These are phyloP conservation scores for Huso huso DNA, from an alignment of 2,797 vertebrate genomes.

Conservation along the genomic window DNA sequence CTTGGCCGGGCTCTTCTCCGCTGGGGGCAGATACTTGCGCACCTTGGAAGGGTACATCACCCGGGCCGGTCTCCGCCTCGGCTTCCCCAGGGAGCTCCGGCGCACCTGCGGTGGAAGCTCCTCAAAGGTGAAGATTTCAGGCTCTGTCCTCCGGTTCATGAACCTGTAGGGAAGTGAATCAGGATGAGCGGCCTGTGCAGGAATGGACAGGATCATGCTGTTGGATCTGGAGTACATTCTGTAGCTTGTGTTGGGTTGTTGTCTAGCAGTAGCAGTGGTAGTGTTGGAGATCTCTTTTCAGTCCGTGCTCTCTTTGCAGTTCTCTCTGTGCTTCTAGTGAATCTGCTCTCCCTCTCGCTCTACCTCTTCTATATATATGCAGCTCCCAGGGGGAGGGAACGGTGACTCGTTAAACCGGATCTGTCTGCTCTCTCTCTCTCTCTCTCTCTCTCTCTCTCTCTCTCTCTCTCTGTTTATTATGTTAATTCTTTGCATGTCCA, in stretches of 20 bases:
- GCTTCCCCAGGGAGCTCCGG: constrained; percentile 38
- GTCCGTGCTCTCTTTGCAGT: too few relatives aligned
- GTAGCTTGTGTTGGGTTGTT: neutral
- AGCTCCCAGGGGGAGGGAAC: too few relatives aligned
- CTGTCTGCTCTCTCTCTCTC: too few relatives aligned
- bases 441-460: too few relatives aligned
- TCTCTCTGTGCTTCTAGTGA: too few relatives aligned
- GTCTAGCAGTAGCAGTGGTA: too few relatives aligned
- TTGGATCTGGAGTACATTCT: neutral
- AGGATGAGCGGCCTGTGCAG: constrained; percentile 14
- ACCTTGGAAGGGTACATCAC: constrained; percentile 65
- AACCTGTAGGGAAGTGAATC: constrained; percentile 35
- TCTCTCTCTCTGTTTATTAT: too few relatives aligned
- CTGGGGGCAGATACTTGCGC: constrained; percentile 61
- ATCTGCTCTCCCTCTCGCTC: too few relatives aligned
- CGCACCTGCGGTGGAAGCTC: constrained; percentile 32
- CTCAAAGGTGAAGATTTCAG: constrained; percentile 70
- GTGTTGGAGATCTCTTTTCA: too few relatives aligned
- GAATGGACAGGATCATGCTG: neutral
- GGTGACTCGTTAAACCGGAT: neutral
- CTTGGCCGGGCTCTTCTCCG: constrained; percentile 56
- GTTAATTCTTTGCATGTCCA: neutral
- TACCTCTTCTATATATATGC: too few relatives aligned
- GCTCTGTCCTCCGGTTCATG: constrained; percentile 49
- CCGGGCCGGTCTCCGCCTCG: constrained; percentile 51